Evolutionary conservation across 2,113 vertebrate genomes (phyloP), one percentile per base, ranked within the genome.

Genomic region (Micronycteris hirsuta): DNA sequence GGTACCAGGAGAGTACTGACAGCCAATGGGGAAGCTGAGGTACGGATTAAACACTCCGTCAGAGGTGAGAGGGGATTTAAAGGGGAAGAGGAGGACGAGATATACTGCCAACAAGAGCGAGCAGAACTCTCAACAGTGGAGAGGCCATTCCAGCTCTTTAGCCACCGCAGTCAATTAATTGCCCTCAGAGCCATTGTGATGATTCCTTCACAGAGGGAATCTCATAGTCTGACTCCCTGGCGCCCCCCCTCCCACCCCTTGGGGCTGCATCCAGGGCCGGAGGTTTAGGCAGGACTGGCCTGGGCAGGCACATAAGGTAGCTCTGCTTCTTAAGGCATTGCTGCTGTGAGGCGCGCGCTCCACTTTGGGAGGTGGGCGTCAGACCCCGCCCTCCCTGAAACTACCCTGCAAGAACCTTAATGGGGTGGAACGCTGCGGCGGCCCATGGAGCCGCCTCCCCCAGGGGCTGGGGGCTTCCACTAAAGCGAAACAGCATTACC

Each of bases 281-380:
- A 89, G 95, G 78, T 80, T 88, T 38, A 83, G 93, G 94, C 93
- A 97, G 95, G 47, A 63, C 67, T 4, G 41, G 95, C 93, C 97
- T 77, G 54, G 87, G 90, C 94, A 97, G 97, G 96, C 96, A 97
- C 96, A n/a, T 61, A 96, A 96, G 97, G 93, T 81, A 74, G 92
- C 85, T 93, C 91, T 94, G 92, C 95, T 97, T 95, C 19, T 81
- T 98, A 97, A 98, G 97, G 97, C 97, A 91, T 91, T 84, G 94
- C 94, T 92, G 56, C 91, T 96, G 36, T 4, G 26, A 86, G 93
- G 47, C 92, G 22, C 6, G 49, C 77, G 54, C 45, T 65, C 84
- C 63, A 73, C 73, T 28, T 38, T 67, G 73, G 84, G 82, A 85
- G 22, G 73, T 68, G 83, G 61, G 16, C 82, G 70, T 87, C 71